These are phyloP conservation scores for Dicrurus megarhynchus DNA, from an alignment of 2,113 vertebrate species.

Conservation along the genomic window DNA sequence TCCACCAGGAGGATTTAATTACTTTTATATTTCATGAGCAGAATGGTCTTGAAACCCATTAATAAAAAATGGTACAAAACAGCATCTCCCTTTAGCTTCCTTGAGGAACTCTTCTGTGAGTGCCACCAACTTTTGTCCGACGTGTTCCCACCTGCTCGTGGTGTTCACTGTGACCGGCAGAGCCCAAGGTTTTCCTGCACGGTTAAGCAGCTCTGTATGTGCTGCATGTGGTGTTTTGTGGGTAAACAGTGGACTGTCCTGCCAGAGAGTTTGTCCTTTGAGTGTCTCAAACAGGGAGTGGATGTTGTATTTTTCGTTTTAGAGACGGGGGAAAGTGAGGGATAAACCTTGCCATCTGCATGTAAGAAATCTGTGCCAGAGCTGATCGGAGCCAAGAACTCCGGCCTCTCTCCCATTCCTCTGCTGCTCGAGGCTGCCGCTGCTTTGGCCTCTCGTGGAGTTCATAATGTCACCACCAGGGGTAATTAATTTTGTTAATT, in stretches of 20 bases:
- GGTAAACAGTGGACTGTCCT: neutral
- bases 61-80: neutral
- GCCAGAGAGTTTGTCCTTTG: neutral
- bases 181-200: neutral
- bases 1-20: neutral
- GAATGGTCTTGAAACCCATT: neutral
- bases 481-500: neutral
- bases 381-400: neutral
- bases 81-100: neutral
- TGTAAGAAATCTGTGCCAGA: neutral
- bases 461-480: neutral
- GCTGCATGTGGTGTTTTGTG: neutral
- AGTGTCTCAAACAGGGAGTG: neutral
- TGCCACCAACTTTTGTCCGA: neutral
- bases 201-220: neutral
- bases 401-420: neutral
- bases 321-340: neutral
- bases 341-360: neutral
- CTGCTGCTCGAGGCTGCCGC: neutral
- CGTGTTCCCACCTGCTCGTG: fast-evolving
- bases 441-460: neutral
- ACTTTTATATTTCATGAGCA: neutral
- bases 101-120: neutral
- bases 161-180: neutral
- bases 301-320: neutral